Evolutionary conservation across 2,113 vertebrate genomes (phyloP), one percentile per base, ranked within the genome.

Genomic region (Coturnix japonica): DNA sequence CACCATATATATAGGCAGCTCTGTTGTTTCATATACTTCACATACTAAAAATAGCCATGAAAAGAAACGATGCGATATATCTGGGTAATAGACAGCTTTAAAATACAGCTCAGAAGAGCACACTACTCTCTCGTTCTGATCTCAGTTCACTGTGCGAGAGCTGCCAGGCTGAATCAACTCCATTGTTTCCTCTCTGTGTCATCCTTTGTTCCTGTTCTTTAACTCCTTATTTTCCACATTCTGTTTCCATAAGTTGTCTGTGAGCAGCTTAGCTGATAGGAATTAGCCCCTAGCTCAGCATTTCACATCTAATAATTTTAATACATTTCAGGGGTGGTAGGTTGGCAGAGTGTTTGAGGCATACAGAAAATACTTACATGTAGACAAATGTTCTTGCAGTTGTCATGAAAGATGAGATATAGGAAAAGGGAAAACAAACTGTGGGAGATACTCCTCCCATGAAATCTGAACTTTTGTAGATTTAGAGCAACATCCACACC

Each of bases 131-230:
- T 85, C 46, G 59, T 25, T 77, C 81, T 89, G 66, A 91, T 94
- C 92, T 95, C 88, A 83, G 77, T 89, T 82, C 75, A 67, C 73
- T 94, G 95, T 91, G 81, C 81, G 94, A 83, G 86, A 80, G 37
- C 84, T 96, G 84, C 91, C 93, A 93, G 79, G 72, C 90, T 91
- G 81, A 85, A 94, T 91, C 84, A 95, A 82, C 70, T 81, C 93
- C 75, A 89, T 66, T 95, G 91, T 94, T 90, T 92, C 39, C 39
- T 51, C 43, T 81, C 46, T 88, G 51, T 90, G 70, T 91, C 70
- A 88, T 57, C 53, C 70, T 92, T 94, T 95, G 71, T 96, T 90
- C 87, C 80, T 81, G 39, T 20, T 67, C 87, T 94, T 94, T 90
- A 96, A 94, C 94, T 85, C 60, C 25, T 87, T 13, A 16, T 89